phyloP scores from a whole-genome alignment of 2,888 invertebrate species.

The Amphipyra berbera region DNA sequence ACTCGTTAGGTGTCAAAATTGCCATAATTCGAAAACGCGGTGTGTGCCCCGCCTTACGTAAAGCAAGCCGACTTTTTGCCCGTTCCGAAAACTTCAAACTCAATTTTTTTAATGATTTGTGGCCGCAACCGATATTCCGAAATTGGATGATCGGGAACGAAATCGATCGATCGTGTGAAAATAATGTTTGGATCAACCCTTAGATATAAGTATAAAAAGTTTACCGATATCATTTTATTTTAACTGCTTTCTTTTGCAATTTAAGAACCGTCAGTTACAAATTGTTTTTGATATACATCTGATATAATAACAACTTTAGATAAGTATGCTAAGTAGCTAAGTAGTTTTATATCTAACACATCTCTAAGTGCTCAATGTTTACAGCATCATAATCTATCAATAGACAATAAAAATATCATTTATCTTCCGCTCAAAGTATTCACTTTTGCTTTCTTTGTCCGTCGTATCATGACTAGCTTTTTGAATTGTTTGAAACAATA shows the following conservation, averaged over 20 bases:
- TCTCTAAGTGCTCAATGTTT: slow-evolving; percentile 44
- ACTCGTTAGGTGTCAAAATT: slow-evolving; percentile 89
- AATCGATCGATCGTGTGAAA: slow-evolving; percentile 84
- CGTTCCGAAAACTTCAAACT: slow-evolving; percentile 77
- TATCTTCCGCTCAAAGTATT: slow-evolving; percentile 53
- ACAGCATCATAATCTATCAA: slow-evolving; percentile 54
- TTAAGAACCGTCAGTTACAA: slow-evolving; percentile 1
- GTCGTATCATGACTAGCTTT: slow-evolving; percentile 67
- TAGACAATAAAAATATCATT: slow-evolving; percentile 46
- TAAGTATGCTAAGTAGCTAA: slow-evolving; percentile 50
- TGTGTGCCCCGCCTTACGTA: slow-evolving; percentile 81
- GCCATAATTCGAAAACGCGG: slow-evolving; percentile 85
- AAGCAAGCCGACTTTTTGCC: slow-evolving; percentile 87
- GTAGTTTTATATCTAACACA: slow-evolving; percentile 52
- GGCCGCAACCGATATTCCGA: slow-evolving; percentile 84
- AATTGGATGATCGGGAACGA: slow-evolving; percentile 86
- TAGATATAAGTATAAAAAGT: slow-evolving; percentile 52
- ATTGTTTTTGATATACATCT: slow-evolving; percentile 17
- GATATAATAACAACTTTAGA: slow-evolving; percentile 26
- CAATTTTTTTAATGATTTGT: slow-evolving; percentile 88
- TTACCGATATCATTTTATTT: slow-evolving; percentile 43
- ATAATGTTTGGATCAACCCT: slow-evolving; percentile 72
- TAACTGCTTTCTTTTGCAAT: slow-evolving; percentile 22
- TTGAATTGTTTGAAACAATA: slow-evolving; percentile 68
- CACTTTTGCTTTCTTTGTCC: slow-evolving; percentile 66